Evolutionary conservation across 2,113 vertebrate genomes (phyloP).

Genomic region (Zosterops borbonicus): DNA sequence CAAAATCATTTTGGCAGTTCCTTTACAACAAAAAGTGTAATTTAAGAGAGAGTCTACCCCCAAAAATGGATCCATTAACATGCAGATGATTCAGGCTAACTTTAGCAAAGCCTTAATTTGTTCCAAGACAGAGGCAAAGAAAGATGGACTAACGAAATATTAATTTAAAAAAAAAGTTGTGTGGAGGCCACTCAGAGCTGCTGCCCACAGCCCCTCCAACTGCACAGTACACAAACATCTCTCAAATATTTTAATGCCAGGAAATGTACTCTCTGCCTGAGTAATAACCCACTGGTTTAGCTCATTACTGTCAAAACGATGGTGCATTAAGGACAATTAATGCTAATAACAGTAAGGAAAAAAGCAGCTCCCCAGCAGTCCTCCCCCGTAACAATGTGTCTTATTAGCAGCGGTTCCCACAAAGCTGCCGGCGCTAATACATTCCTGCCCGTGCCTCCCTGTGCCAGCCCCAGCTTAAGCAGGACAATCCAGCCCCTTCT

Average conservation of each 20-base stretch:
- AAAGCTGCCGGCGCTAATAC: slow-evolving; percentile 32
- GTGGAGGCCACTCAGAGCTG: neutral
- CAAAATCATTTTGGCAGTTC: neutral
- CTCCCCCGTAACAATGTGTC: slow-evolving; percentile 55
- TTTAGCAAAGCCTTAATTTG: neutral
- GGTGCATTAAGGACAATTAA: slow-evolving; percentile 78
- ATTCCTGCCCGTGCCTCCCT: slow-evolving; percentile 3
- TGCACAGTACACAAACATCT: slow-evolving; percentile 14
- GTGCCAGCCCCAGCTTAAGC: slow-evolving; percentile 44
- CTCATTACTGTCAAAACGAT: slow-evolving; percentile 74
- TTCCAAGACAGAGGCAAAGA: neutral
- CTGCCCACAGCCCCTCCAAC: slow-evolving; percentile 16
- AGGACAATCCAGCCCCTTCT: slow-evolving; percentile 31
- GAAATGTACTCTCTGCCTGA: slow-evolving; percentile 66
- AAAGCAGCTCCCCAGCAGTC: slow-evolving; percentile 50
- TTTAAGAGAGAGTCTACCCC: neutral
- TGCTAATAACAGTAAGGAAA: slow-evolving; percentile 71
- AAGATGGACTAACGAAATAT: neutral
- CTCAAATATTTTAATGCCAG: slow-evolving; percentile 71
- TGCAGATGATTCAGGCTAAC: neutral
- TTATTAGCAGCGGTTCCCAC: slow-evolving; percentile 35
- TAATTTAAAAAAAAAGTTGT: neutral
- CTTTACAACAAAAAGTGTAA: neutral
- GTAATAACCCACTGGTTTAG: slow-evolving; percentile 68
- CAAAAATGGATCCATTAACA: neutral